phyloP scores from a whole-genome alignment of 2,888 invertebrate genomes.

The Thereva unica region DNA sequence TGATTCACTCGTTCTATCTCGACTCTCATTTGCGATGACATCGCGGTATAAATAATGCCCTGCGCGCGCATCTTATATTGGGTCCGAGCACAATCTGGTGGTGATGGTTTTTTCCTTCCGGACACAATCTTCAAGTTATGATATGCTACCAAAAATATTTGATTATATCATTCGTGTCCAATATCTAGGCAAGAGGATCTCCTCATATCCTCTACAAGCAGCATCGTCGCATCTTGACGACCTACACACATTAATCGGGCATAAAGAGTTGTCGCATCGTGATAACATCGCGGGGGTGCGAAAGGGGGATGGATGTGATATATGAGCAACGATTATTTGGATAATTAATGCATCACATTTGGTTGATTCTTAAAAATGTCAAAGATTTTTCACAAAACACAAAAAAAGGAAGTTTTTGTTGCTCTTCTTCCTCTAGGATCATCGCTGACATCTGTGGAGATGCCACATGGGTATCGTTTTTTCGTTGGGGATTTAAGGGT shows the following conservation, averaged over 20 bases:
- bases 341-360: conserved; percentile 35
- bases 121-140: conserved; percentile 2
- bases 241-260: not conserved
- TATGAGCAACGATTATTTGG: conserved; percentile 9
- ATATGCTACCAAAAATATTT: not conserved
- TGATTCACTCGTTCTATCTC: conserved; percentile 19
- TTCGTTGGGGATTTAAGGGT: too few relatives aligned
- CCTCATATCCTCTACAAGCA: too few relatives aligned
- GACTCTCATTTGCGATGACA: conserved; percentile 23
- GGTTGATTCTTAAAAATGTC: conserved; percentile 27
- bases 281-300: not conserved
- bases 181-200: not conserved
- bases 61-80: conserved; percentile 23
- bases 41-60: conserved; percentile 31
- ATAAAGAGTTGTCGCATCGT: conserved; percentile 4
- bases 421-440: too few relatives aligned
- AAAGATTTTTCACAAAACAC: conserved; percentile 8
- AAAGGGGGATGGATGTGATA: not conserved
- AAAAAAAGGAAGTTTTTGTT: too few relatives aligned
- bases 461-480: too few relatives aligned
- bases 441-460: too few relatives aligned
- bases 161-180: conserved; percentile 24
- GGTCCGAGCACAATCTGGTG: not conserved
- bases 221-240: not conserved
- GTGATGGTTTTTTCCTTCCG: conserved; percentile 29